Percentiles rank a stretch among this genome's conserved stretches.
phyloP scores from a whole-genome alignment of 2,888 invertebrate species.

The Erynnis tages region DNA sequence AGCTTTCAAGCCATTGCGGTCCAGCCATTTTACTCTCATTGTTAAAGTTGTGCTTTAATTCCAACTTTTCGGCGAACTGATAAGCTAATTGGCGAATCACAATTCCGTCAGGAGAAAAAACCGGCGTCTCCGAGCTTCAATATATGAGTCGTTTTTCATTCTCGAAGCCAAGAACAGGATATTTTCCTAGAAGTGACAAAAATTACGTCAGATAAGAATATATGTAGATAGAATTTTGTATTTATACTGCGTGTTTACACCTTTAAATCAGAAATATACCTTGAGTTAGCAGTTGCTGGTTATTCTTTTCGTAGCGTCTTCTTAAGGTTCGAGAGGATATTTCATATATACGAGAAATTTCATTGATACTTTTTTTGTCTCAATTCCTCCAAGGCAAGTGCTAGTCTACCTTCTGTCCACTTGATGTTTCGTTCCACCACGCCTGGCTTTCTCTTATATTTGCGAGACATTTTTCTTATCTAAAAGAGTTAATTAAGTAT shows the following conservation, averaged over 20 bases:
- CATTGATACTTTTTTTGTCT: constrained; percentile 31
- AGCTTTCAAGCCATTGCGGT: too few relatives aligned
- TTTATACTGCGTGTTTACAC: too few relatives aligned
- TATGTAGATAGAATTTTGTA: too few relatives aligned
- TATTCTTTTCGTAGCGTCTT: constrained; percentile 33
- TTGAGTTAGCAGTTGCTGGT: too few relatives aligned
- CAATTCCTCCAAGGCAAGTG: constrained; percentile 33
- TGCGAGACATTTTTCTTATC: constrained; percentile 21
- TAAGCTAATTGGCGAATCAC: constrained; percentile 35
- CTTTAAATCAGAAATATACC: too few relatives aligned
- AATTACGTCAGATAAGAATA: too few relatives aligned
- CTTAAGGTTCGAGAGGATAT: constrained; percentile 35
- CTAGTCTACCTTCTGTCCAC: too few relatives aligned
- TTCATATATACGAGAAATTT: constrained; percentile 33
- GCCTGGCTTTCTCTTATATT: constrained; percentile 35
- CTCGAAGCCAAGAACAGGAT: constrained; percentile 25
- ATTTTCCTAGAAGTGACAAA: too few relatives aligned
- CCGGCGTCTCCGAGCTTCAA: constrained; percentile 32
- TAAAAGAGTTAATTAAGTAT: background rate
- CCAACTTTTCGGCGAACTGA: constrained; percentile 34
- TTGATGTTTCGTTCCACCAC: constrained; percentile 30
- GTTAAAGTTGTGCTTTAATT: constrained; percentile 11
- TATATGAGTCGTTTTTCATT: constrained; percentile 32
- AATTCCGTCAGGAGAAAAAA: constrained; percentile 31
- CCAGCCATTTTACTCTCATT: too few relatives aligned